Conservation (phyloP, 2,113 vertebrate genomes). For the Gulo gulo region DNA sequence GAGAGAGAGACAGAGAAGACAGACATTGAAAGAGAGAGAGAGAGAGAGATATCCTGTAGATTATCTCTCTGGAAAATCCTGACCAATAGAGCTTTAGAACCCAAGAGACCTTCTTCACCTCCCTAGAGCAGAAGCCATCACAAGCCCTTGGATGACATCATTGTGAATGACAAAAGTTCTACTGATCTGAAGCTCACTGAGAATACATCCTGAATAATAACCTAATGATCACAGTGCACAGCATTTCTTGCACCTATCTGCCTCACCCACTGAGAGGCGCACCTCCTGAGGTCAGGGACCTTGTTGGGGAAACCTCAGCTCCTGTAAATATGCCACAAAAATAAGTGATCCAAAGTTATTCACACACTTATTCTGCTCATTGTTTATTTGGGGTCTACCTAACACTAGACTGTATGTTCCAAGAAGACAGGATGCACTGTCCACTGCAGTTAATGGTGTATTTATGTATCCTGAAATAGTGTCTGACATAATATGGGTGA, state of each 20-base stretch:
- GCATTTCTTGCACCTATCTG: not conserved
- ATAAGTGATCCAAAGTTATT: not conserved
- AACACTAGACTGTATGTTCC: not conserved
- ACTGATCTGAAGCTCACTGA: not conserved
- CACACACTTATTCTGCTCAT: not conserved
- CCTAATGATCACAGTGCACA: not conserved
- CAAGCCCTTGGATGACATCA: too few relatives aligned
- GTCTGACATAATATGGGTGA: not conserved
- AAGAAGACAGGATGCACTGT: not conserved
- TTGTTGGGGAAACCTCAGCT: not conserved
- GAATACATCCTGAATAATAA: not conserved
- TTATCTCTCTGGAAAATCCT: not conserved
- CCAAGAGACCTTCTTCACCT: not conserved
- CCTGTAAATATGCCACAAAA: not conserved
- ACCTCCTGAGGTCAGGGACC: not conserved
- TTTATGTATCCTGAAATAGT: not conserved
- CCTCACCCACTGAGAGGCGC: not conserved
- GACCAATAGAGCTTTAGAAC: not conserved
- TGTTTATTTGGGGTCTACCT: too few relatives aligned
- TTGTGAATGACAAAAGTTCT: too few relatives aligned
- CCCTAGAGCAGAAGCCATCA: not conserved
- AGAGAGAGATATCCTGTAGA: not conserved
- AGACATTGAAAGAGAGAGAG: too few relatives aligned
- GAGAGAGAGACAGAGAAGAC: not conserved
- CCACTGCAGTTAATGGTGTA: not conserved